Conservation (phyloP, 2,888 invertebrate genomes). For the Matsumyia berberina region DNA sequence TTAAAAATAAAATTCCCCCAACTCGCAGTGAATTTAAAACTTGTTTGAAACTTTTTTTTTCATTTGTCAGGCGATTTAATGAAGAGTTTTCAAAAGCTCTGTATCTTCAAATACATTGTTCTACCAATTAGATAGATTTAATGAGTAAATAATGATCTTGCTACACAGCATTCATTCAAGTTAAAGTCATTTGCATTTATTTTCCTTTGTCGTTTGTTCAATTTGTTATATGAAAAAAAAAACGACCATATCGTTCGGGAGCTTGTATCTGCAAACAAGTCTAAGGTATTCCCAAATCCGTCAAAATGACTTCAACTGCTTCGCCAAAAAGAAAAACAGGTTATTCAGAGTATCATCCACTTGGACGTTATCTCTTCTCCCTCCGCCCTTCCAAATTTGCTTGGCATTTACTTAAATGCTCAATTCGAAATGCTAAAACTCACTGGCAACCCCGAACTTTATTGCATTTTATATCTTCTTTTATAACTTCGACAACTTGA, state of each 20-base stretch:
- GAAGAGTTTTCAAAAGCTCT: not conserved
- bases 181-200: too few relatives aligned
- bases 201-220: too few relatives aligned
- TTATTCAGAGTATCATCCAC: not conserved
- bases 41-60: not conserved
- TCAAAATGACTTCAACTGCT: not conserved
- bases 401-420: conserved; percentile 5
- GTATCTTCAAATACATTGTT: not conserved
- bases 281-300: not conserved
- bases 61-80: not conserved
- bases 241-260: too few relatives aligned
- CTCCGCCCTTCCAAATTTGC: not conserved
- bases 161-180: too few relatives aligned
- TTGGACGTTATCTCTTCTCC: not conserved
- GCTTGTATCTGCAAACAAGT: too few relatives aligned
- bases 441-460: not conserved
- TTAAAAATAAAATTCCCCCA: not conserved
- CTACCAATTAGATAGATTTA: not conserved
- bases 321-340: conserved; percentile 5
- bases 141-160: not conserved
- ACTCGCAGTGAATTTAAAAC: not conserved
- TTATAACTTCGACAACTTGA: not conserved
- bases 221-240: too few relatives aligned
- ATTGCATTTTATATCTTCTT: not conserved
- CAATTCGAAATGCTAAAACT: too few relatives aligned